phyloP scores from a whole-genome alignment of 2,888 invertebrate genomes.

The Lepidonotus clava region DNA sequence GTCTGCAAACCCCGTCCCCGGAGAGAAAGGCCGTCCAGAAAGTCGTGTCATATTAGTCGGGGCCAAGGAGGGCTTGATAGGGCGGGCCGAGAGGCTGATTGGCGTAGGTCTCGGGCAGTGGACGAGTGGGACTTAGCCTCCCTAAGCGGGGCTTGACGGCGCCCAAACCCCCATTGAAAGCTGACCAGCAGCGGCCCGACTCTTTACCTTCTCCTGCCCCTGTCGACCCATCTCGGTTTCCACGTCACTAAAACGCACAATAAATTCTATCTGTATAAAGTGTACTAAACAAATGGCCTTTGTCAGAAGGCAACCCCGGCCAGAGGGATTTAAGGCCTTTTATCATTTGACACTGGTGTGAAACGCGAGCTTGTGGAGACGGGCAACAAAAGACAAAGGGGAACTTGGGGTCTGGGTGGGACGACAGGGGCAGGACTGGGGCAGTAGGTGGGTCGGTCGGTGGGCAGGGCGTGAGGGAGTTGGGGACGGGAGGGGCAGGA shows the following conservation, averaged over 20 bases:
- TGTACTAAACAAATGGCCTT: constrained; percentile 31
- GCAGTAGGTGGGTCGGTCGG: background rate
- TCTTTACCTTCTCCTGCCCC: too few species aligned
- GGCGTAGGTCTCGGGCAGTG: background rate
- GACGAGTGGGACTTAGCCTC: background rate
- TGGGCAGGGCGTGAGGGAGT: too few species aligned
- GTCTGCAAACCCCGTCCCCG: too few species aligned
- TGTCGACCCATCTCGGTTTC: too few species aligned
- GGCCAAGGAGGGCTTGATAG: background rate
- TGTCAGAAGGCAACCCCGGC: background rate
- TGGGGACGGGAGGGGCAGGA: background rate
- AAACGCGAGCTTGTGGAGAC: background rate
- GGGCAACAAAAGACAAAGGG: background rate
- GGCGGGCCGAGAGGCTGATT: background rate
- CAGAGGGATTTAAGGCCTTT: background rate
- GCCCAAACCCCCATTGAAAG: background rate
- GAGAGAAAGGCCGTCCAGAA: background rate
- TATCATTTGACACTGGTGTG: background rate
- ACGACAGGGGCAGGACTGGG: background rate
- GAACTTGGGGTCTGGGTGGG: background rate
- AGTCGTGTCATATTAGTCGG: constrained; percentile 1
- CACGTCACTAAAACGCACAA: background rate
- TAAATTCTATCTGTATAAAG: background rate
- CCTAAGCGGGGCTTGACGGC: constrained; percentile 13
- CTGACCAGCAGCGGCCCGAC: background rate